Evolutionary conservation across 2,888 invertebrate species (phyloP).

Genomic region (Synergus itoensis): DNA sequence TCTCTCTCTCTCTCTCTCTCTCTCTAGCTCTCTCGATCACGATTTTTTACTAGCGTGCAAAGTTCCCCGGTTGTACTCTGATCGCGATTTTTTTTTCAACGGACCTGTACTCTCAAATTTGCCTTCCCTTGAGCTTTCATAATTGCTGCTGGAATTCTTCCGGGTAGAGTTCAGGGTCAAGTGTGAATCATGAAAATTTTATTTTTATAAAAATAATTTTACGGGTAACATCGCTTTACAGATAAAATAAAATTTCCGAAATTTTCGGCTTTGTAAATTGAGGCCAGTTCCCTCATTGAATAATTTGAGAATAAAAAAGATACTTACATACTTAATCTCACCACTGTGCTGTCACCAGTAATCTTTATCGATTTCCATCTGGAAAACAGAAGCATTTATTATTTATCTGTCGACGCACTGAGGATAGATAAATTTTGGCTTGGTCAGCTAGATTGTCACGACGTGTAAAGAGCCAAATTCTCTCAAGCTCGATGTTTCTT

Average conservation of each 20-base stretch:
- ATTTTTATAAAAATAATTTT: too few relatives aligned
- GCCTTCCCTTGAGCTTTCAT: slow-evolving; percentile 1
- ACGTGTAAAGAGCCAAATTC: slow-evolving; percentile 55
- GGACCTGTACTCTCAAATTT: not conserved
- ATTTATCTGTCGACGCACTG: slow-evolving; percentile 31
- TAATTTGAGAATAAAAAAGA: too few relatives aligned
- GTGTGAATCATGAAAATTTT: too few relatives aligned
- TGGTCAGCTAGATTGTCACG: slow-evolving; percentile 62
- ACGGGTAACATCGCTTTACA: too few relatives aligned
- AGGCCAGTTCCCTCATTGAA: too few relatives aligned
- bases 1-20: slow-evolving; percentile 22
- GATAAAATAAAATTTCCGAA: too few relatives aligned
- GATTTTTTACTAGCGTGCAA: slow-evolving; percentile 27
- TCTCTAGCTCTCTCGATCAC: not conserved
- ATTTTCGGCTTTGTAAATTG: too few relatives aligned
- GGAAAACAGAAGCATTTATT: not conserved
- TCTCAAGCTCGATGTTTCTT: slow-evolving; percentile 50
- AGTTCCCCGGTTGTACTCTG: not conserved
- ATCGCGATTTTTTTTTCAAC: not conserved
- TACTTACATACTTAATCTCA: too few relatives aligned
- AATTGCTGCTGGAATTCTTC: not conserved
- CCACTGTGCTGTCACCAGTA: not conserved
- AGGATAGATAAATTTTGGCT: slow-evolving; percentile 49
- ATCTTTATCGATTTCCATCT: not conserved
- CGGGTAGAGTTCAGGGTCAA: not conserved